phyloP scores from a whole-genome alignment of 2,888 invertebrate genomes.

The Ethmia dodecea region DNA sequence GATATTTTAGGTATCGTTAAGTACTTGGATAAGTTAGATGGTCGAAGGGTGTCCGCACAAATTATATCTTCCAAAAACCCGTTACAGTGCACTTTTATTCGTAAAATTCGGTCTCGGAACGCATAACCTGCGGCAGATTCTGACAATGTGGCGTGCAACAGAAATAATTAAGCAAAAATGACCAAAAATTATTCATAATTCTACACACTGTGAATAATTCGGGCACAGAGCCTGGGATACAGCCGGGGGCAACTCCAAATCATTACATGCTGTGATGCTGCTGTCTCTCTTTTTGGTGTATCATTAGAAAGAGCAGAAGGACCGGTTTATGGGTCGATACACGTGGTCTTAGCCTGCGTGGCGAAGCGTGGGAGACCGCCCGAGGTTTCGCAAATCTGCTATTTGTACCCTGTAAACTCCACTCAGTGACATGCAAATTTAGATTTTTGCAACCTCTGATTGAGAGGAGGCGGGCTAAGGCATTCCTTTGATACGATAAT shows the following conservation, averaged over 20 bases:
- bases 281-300: conserved; percentile 29
- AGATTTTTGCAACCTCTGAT: conserved; percentile 42
- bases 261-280: conserved; percentile 8
- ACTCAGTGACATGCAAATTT: conserved; percentile 43
- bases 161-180: conserved; percentile 21
- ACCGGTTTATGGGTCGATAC: conserved; percentile 16
- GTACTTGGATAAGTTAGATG: too few species aligned
- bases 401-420: conserved; percentile 10
- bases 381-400: conserved; percentile 37
- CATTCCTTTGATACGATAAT: conserved; percentile 31
- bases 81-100: conserved; percentile 16
- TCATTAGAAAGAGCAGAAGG: conserved; percentile 33
- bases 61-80: conserved; percentile 6
- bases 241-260: conserved; percentile 41
- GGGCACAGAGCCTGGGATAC: conserved; percentile 47
- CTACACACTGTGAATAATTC: conserved; percentile 25
- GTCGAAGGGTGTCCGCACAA: conserved; percentile 5
- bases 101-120: conserved; percentile 18
- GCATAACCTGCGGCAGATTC: conserved; percentile 10
- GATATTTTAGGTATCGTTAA: not conserved
- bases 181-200: conserved; percentile 29
- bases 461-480: conserved; percentile 36
- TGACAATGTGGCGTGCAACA: conserved; percentile 30
- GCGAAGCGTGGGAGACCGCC: conserved; percentile 56
- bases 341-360: conserved; percentile 38